Conservation (phyloP, 2,888 invertebrate genomes). For the Acronicta psi region DNA sequence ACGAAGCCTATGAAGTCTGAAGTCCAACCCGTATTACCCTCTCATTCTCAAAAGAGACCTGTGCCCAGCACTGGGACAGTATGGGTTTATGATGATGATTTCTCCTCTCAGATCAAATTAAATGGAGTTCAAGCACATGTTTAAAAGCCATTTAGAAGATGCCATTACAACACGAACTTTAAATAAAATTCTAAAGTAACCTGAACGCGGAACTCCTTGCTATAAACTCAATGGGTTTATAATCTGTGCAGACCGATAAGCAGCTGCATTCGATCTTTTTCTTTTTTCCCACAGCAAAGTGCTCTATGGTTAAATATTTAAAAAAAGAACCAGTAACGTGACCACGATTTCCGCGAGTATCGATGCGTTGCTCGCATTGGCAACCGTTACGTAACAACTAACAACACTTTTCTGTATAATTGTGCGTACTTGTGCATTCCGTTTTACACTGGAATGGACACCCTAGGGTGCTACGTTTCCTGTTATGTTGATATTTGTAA, state of each 20-base stretch:
- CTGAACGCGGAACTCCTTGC: background rate
- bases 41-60: too few relatives aligned
- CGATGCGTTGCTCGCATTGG: conserved; percentile 44
- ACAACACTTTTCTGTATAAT: conserved; percentile 47
- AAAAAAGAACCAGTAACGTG: conserved; percentile 35
- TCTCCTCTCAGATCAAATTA: too few relatives aligned
- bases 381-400: conserved; percentile 51
- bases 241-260: conserved; percentile 2
- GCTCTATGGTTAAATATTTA: conserved; percentile 25
- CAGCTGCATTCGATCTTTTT: conserved; percentile 5
- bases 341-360: conserved; percentile 43
- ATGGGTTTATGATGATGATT: too few relatives aligned
- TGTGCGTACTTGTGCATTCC: conserved; percentile 43
- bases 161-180: too few relatives aligned
- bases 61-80: too few relatives aligned
- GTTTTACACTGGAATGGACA: conserved; percentile 52
- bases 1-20: too few relatives aligned
- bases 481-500: conserved; percentile 33
- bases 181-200: background rate
- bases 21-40: too few relatives aligned
- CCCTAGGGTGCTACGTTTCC: conserved; percentile 48
- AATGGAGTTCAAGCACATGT: too few relatives aligned
- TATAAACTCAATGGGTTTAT: background rate
- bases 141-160: too few relatives aligned
- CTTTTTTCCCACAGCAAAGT: conserved; percentile 4